phyloP scores from a whole-genome alignment of 2,797 vertebrate genomes.

The Parauchenoglanis punctatus region DNA sequence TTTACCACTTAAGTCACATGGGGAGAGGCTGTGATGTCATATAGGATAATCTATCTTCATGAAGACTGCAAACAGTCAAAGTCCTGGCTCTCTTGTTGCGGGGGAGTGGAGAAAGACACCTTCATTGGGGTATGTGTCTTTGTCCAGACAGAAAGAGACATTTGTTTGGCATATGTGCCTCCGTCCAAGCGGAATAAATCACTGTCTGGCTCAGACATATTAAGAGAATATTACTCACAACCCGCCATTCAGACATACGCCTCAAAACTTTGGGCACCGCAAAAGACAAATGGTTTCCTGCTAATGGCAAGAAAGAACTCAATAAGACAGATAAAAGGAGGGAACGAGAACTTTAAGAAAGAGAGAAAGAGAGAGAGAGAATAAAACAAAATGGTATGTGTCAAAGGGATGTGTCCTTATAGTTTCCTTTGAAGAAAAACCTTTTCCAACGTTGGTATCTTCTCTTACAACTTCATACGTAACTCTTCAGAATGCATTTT shows the following conservation, averaged over 20 bases:
- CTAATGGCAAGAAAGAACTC: conserved; percentile 27
- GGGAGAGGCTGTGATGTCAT: conserved; percentile 18
- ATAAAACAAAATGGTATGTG: neutral
- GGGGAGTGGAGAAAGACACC: conserved; percentile 49
- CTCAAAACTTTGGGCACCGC: conserved; percentile 57
- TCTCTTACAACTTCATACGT: neutral
- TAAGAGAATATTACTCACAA: conserved; percentile 59
- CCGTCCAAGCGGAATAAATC: conserved; percentile 75
- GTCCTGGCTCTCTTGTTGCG: conserved; percentile 33
- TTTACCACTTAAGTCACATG: conserved; percentile 12
- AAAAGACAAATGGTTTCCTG: conserved; percentile 67
- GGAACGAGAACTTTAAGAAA: conserved; percentile 5
- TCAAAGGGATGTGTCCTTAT: neutral
- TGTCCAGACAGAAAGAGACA: conserved; percentile 33
- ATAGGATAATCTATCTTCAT: conserved; percentile 39
- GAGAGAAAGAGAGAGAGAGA: neutral
- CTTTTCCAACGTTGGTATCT: neutral
- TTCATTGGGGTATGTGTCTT: conserved; percentile 39
- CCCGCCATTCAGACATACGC: conserved; percentile 57
- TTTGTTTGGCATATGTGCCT: conserved; percentile 60
- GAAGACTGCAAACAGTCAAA: conserved; percentile 18
- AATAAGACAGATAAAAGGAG: conserved; percentile 35
- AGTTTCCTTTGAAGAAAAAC: neutral
- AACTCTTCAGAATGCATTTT: neutral
- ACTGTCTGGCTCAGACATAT: conserved; percentile 69